A percentile compares a stretch with the other conserved stretches of the same genome.
These are phyloP conservation scores for Tapirus terrestris DNA, from an alignment of 2,113 vertebrate species.

Conservation along the genomic window DNA sequence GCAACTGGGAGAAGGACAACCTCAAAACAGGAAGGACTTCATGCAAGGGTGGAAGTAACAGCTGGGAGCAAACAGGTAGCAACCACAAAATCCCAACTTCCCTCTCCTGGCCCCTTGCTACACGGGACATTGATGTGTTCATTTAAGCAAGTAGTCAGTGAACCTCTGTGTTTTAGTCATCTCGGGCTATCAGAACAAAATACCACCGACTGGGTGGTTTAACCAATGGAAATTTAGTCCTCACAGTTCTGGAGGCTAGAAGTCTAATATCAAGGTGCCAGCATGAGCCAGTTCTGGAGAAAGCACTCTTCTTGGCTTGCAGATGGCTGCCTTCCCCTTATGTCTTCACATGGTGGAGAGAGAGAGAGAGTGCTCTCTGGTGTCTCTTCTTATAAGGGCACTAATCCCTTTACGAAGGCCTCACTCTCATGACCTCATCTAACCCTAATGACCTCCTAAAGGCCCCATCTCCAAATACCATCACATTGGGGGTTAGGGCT, in stretches of 20 bases:
- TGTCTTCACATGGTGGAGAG: not conserved
- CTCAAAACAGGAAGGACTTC: not conserved
- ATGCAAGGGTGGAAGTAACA: not conserved
- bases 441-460: not conserved
- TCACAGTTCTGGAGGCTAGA: not conserved
- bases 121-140: no score
- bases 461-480: not conserved
- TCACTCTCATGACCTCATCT: not conserved
- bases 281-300: not conserved
- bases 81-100: not conserved
- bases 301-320: not conserved
- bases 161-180: not conserved
- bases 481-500: not conserved
- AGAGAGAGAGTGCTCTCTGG: not conserved
- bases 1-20: not conserved
- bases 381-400: not conserved
- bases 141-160: not conserved
- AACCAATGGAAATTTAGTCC: not conserved
- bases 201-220: not conserved
- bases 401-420: not conserved
- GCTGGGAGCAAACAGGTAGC: not conserved
- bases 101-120: not conserved
- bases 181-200: not conserved
- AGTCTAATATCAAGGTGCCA: not conserved
- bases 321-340: not conserved